Evolutionary conservation across 1,140 invertebrate genomes (phyloP), one percentile per base, ranked within the genome.

Genomic region (Mamestra configurata): DNA sequence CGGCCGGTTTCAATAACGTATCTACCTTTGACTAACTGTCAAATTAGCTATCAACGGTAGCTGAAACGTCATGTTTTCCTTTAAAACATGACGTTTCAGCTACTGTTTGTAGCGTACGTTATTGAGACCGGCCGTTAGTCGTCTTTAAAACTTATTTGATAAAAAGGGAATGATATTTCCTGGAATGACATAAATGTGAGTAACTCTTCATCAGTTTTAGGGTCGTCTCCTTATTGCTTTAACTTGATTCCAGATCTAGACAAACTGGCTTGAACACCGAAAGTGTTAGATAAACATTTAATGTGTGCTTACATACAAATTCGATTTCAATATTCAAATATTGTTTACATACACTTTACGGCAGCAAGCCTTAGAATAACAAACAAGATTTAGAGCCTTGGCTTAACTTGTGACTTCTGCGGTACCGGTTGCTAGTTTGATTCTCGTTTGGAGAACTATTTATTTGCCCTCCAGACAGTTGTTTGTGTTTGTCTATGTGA

Each of bases 281-380:
- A 40, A 64, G 59, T 40, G 35, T 64, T 64, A 6, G n/a, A 20
- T 40, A 64, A 64, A 64, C 35, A 64, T 64, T 37, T 40, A 37
- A 11, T 40, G 59, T 64, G 18, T 64, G 7, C 27, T 7, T 35
- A 64, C 59, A 64, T 64, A 64, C 59, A 64, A 64, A 40, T 40
- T 64, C 59, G 59, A 64, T 64, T 64, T 40, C 59, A 64, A 61
- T 37, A 61, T 64, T 40, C 31, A 64, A 64, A 64, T 64, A 64
- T 40, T 64, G 7, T 35, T 37, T 40, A 20, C 59, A 40, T 10
- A 61, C 59, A 64, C 35, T 20, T 64, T 40, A 64, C 59, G 59
- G 59, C 59, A 64, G 59, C 59, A 40, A n/a, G 18, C 13, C 57
- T 61, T 37, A 22, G 2, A 64, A 64, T 11, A 64, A 64, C 35